Conservation (phyloP, 2,797 vertebrate genomes). For the Austrolebias charrua region DNA sequence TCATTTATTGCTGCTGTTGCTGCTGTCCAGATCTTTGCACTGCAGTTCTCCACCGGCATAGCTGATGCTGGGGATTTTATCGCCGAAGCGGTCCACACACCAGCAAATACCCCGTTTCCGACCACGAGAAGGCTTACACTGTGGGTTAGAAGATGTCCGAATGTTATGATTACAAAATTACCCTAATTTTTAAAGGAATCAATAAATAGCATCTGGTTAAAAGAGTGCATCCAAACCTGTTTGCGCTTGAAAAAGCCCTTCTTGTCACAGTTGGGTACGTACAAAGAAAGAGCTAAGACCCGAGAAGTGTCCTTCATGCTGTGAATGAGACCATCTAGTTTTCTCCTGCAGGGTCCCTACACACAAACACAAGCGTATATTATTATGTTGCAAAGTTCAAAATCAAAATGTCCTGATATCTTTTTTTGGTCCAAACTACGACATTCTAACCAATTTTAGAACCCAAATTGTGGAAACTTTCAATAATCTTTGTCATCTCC, state of each 20-base stretch:
- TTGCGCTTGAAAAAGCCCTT: slow-evolving; percentile 99
- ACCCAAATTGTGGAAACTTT: background rate
- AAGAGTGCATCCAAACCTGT: slow-evolving; percentile 80
- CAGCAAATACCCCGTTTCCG: slow-evolving; percentile 95
- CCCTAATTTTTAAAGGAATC: background rate
- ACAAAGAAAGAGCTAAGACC: slow-evolving; percentile 87
- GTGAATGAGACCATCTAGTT: slow-evolving; percentile 91
- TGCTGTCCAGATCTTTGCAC: slow-evolving; percentile 89
- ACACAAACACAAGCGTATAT: slow-evolving; percentile 15
- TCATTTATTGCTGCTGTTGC: slow-evolving; percentile 86
- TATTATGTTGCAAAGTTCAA: background rate
- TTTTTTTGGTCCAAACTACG: background rate
- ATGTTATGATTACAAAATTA: background rate
- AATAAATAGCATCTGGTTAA: background rate
- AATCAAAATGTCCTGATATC: background rate
- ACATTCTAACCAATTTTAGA: slow-evolving; percentile 7
- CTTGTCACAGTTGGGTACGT: slow-evolving; percentile 97
- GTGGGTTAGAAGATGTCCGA: background rate
- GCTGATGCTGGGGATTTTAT: slow-evolving; percentile 89
- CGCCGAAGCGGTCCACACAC: slow-evolving; percentile 94
- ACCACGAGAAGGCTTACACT: slow-evolving; percentile 97
- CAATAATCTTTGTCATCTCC: background rate
- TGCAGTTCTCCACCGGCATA: slow-evolving; percentile 88
- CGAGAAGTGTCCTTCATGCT: slow-evolving; percentile 88
- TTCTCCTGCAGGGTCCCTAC: slow-evolving; percentile 92